Conservation (phyloP, 2,113 vertebrate species). For the Kryptolebias marmoratus region DNA sequence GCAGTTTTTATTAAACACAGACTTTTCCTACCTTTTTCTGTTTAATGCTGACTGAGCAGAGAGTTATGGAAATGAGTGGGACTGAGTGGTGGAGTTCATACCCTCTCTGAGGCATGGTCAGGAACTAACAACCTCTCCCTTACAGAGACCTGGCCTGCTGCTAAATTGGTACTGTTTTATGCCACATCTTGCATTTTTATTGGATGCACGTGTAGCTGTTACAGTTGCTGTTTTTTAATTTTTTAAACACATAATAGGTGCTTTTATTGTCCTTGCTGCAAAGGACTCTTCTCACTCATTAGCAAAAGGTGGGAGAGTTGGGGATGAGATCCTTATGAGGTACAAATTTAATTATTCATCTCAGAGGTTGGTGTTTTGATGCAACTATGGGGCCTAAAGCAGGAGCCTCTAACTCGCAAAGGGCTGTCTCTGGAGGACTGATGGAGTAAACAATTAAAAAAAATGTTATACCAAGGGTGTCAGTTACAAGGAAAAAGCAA, state of each 20-base stretch:
- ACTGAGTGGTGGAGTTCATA: constrained; percentile 50
- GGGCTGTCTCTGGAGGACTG: constrained; percentile 69
- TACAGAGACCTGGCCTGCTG: constrained; percentile 62
- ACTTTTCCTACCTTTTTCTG: constrained; percentile 31
- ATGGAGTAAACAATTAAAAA: constrained; percentile 76
- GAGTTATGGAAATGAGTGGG: constrained; percentile 72
- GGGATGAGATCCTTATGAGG: constrained; percentile 72
- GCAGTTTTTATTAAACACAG: constrained; percentile 66
- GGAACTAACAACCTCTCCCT: constrained; percentile 76
- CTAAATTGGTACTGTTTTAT: constrained; percentile 70
- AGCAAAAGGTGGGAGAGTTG: constrained; percentile 75
- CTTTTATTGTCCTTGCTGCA: constrained; percentile 56
- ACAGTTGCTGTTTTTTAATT: constrained; percentile 60
- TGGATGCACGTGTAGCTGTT: constrained; percentile 54
- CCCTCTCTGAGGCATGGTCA: constrained; percentile 62
- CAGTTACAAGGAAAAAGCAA: constrained; percentile 71
- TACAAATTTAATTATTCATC: constrained; percentile 82
- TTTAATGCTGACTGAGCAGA: constrained; percentile 75
- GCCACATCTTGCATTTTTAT: constrained; percentile 44
- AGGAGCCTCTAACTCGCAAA: constrained; percentile 76
- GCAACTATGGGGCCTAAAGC: constrained; percentile 67
- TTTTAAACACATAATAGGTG: constrained; percentile 42
- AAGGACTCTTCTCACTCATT: constrained; percentile 78
- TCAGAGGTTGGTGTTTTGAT: constrained; percentile 74
- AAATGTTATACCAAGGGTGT: constrained; percentile 64